Evolutionary conservation across 2,888 invertebrate genomes (phyloP).

Genomic region (Muscina levida): DNA sequence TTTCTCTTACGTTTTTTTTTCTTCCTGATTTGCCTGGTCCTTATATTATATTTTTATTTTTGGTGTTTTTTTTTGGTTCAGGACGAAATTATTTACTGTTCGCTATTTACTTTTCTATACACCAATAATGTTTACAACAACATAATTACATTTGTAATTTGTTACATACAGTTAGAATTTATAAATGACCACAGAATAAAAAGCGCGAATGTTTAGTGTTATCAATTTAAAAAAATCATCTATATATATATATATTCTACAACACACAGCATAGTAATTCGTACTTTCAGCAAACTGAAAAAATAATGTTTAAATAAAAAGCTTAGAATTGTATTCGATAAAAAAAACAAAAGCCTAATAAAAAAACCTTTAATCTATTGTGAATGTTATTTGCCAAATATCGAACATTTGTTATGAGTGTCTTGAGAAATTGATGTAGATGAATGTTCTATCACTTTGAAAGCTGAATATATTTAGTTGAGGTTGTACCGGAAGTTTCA

Average conservation of each 20-base stretch:
- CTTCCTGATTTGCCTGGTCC: neutral
- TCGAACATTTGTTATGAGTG: no score
- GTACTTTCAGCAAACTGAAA: slow-evolving; percentile 29
- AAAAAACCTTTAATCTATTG: slow-evolving; percentile 3
- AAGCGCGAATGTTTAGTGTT: slow-evolving; percentile 3
- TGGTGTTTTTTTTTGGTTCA: neutral
- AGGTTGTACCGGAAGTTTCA: no score
- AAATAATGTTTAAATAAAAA: slow-evolving; percentile 34
- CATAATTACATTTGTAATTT: slow-evolving; percentile 12
- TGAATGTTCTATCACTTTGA: no score
- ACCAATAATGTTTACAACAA: slow-evolving; percentile 3
- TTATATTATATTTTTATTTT: no score
- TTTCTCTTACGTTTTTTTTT: neutral
- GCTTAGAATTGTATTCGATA: slow-evolving; percentile 31
- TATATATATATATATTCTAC: slow-evolving; percentile 2
- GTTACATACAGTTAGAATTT: neutral
- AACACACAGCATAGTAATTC: slow-evolving; percentile 18
- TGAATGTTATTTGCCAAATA: neutral
- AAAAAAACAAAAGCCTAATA: slow-evolving; percentile 6
- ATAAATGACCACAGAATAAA: slow-evolving; percentile 24
- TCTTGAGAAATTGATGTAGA: no score
- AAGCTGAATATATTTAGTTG: no score
- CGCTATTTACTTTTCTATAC: neutral
- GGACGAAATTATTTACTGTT: slow-evolving; percentile 1
- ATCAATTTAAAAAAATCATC: slow-evolving; percentile 8